Conservation (phyloP, 37 sponge, comb jelly and placozoan species). For the Haliclona indistincta region DNA sequence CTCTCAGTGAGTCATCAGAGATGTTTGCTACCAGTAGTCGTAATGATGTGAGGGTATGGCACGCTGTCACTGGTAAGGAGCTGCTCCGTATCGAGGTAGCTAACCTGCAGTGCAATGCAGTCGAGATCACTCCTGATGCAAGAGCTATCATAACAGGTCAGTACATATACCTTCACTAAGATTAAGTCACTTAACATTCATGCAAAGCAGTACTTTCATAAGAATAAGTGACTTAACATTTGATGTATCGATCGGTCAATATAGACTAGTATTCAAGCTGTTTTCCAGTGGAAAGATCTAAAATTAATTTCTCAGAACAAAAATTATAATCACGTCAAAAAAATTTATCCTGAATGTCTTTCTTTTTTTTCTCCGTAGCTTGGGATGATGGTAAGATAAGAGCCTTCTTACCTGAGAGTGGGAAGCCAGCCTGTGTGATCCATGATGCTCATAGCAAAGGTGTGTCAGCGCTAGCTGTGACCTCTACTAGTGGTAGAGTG, state of each 20-base stretch:
- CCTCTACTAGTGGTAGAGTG: constrained; percentile 62
- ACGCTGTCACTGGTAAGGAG: constrained; percentile 86
- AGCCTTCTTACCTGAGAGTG: constrained; percentile 88
- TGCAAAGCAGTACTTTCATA: too few relatives aligned
- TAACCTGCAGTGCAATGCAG: constrained; percentile 89
- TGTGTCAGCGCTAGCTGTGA: constrained; percentile 90
- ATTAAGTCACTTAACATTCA: too few relatives aligned
- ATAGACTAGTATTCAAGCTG: too few relatives aligned
- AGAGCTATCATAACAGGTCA: constrained; percentile 92
- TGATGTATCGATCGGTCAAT: too few relatives aligned
- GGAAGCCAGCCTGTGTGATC: constrained; percentile 86
- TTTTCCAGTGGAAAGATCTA: too few relatives aligned
- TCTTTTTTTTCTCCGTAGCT: constrained; percentile 33
- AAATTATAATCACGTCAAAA: too few relatives aligned
- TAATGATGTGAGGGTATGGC: constrained; percentile 95
- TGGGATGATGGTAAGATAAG: constrained; percentile 99
- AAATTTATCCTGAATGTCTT: neutral
- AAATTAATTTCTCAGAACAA: too few relatives aligned
- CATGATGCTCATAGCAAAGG: constrained; percentile 99
- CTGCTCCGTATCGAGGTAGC: constrained; percentile 82
- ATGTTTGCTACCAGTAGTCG: constrained; percentile 96
- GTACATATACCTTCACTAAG: too few relatives aligned
- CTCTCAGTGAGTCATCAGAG: constrained; percentile 67
- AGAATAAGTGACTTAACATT: too few relatives aligned
- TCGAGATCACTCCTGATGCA: constrained; percentile 86